A percentile compares a stretch with the other conserved stretches of the same genome.
Conservation (phyloP, 1,140 invertebrate species). For the Heliothis subflexa region DNA sequence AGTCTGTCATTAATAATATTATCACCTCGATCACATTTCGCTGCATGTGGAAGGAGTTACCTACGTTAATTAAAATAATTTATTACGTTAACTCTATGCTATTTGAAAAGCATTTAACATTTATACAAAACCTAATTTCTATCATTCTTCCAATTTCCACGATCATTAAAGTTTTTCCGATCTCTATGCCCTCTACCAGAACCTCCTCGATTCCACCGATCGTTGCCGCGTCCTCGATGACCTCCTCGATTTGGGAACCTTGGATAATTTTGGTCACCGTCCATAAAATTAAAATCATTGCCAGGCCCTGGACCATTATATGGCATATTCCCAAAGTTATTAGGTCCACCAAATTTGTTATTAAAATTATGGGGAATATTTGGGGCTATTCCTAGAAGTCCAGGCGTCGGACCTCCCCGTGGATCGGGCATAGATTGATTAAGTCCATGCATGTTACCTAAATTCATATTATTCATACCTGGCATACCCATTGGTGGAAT, state of each 20-base stretch:
- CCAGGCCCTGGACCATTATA: constrained; percentile 75
- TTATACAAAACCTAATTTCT: constrained; percentile 74
- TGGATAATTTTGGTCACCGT: constrained; percentile 79
- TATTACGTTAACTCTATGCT: constrained; percentile 60
- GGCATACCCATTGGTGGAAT: constrained; percentile 82
- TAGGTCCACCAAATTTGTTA: constrained; percentile 77
- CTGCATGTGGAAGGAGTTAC: constrained; percentile 74
- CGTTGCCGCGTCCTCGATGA: constrained; percentile 80
- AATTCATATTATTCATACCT: constrained; percentile 80
- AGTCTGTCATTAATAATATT: constrained; percentile 72
- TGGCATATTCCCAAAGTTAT: constrained; percentile 78
- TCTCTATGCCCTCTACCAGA: constrained; percentile 83
- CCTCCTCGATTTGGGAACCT: constrained; percentile 81
- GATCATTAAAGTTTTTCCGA: constrained; percentile 81
- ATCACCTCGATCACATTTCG: constrained; percentile 79
- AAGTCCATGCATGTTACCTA: constrained; percentile 75
- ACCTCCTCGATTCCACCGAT: constrained; percentile 81
- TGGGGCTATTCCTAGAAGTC: constrained; percentile 82
- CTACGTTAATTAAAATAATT: constrained; percentile 67
- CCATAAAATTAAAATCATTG: constrained; percentile 81
- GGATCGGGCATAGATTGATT: constrained; percentile 76
- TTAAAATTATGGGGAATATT: constrained; percentile 84
- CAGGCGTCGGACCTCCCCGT: constrained; percentile 76
- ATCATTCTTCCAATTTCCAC: constrained; percentile 83
- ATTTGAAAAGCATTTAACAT: constrained; percentile 53